Evolutionary conservation across 2,888 invertebrate species (phyloP), one percentile per base, ranked within the genome.

Genomic region (Plusia festucae): DNA sequence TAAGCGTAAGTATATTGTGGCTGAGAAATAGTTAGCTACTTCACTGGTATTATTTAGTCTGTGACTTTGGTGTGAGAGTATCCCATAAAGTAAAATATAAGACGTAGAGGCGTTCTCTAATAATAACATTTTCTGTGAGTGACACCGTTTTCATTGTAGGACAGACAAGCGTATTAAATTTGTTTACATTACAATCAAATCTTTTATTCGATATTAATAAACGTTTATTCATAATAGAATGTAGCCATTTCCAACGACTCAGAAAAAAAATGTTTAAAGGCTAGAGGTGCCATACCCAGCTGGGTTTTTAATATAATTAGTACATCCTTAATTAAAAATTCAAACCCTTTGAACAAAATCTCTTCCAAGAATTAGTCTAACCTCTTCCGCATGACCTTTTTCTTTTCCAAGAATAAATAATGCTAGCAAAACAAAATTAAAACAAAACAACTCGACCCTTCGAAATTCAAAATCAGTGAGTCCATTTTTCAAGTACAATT

Each of bases 401-500:
- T 34, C 34, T 13, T 34, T 34, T 34, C 34, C 34, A 11, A 34
- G 34, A 16, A 44, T 44, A 3, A 44, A 16, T 44, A 34, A n/a
- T n/a, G n/a, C 46, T 20, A 18, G 11, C 46, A 49, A 18, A 49
- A 49, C 18, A 49, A 11, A 18, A 18, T 18, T 49, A 49, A 65
- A 73, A 65, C 60, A 58, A 70, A 65, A 27, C 60, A 71, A 80
- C 68, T 62, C 68, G 72, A 81, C 59, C 63, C 68, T 79, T 83
- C 79, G 53, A 67, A 75, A 76, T 82, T 77, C 76, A 79, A 83
- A 84, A 70, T 62, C 67, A 60, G 2, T 27, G 18, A 18, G 7
- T 32, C 56, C 59, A 54, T 68, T 66, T 65, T 70, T 71, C 30
- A n/a, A 5, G 40, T 55, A 55, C 65, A 72, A 59, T 65, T 46